Percentiles rank a stretch among this genome's conserved stretches.
These are phyloP conservation scores for Cynopterus sphinx DNA, from an alignment of 2,797 vertebrate species.

Conservation along the genomic window DNA sequence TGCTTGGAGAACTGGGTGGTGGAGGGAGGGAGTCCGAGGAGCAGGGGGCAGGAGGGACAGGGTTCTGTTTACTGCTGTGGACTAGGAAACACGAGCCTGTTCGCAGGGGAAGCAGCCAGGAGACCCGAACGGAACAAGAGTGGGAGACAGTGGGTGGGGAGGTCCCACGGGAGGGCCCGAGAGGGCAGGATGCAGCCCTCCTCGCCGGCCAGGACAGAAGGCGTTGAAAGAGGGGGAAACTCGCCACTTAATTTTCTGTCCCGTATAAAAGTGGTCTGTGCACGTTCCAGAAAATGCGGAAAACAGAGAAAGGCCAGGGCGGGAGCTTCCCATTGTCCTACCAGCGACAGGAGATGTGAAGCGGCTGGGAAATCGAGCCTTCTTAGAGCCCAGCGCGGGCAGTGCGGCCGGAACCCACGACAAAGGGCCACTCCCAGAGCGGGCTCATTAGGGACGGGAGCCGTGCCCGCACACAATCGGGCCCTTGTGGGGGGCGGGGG, in stretches of 20 bases:
- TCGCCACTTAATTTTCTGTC: not conserved
- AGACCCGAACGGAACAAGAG: not conserved
- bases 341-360: not conserved
- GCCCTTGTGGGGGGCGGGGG: constrained; percentile 58
- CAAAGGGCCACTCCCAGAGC: constrained; percentile 79
- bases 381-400: not conserved
- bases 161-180: not conserved
- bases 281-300: not conserved
- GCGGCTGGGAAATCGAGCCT: constrained; percentile 23
- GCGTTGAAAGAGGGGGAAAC: not conserved
- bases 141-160: not conserved
- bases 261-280: not conserved
- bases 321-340: not conserved
- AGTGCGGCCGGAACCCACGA: constrained; percentile 66
- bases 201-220: not conserved
- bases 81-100: constrained; percentile 40
- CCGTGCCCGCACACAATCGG: constrained; percentile 58
- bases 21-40: not conserved
- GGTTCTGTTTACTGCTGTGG: not conserved
- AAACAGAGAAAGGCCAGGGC: not conserved
- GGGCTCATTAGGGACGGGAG: constrained; percentile 70
- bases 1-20: not conserved
- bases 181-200: not conserved
- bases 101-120: not conserved
- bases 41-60: not conserved